Base-by-base conservation (phyloP, 1,140 invertebrate species). In the Zaprionus gabonicus region DNA sequence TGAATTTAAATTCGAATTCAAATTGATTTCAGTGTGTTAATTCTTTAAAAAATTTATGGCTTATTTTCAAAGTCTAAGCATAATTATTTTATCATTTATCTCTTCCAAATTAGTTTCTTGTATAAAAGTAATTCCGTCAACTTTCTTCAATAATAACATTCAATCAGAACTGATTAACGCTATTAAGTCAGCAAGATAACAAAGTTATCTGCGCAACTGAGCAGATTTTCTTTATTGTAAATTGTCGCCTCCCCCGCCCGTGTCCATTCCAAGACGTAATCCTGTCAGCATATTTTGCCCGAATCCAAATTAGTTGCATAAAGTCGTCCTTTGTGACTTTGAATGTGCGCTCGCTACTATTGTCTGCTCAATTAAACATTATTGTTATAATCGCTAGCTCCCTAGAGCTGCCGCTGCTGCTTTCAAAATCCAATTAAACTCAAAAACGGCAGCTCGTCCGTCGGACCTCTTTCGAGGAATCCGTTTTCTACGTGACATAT, bases 351-450 rank as follows among this genome's bases (percentile, higher is more conserved):
- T 44, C 13, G 41, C 41, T 44, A 57, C 57, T 69, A 56, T 62
- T 58, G 59, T 36, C 46, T 57, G 65, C 70, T 78, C 58, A 74
- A 78, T 81, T 81, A 78, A 72, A 53, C 38, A 71, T 79, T 76
- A 87, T 73, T 82, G 78, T 82, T 76, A 51, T 71, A 60, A 68
- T 63, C 74, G 53, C 51, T 28, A 6, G 63, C 59, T 63, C 72
- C 63, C 70, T 20, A 41, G 27, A 15, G 36, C 12, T 9, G 76
- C 68, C 38, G 76, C 80, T 44, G 76, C 76, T 53, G 72, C 76
- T 49, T 76, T 86, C 80, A 73, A 86, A 86, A 83, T 86, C 83
- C 83, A 86, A 86, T 86, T 86, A 87, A 86, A 86, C 80, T 83
- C 82, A 83, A 69, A 80, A 86, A 78, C 4, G 80, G 62, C 73